phyloP scores from a whole-genome alignment of 1,140 invertebrate genomes.

The Acromyrmex echinatior region DNA sequence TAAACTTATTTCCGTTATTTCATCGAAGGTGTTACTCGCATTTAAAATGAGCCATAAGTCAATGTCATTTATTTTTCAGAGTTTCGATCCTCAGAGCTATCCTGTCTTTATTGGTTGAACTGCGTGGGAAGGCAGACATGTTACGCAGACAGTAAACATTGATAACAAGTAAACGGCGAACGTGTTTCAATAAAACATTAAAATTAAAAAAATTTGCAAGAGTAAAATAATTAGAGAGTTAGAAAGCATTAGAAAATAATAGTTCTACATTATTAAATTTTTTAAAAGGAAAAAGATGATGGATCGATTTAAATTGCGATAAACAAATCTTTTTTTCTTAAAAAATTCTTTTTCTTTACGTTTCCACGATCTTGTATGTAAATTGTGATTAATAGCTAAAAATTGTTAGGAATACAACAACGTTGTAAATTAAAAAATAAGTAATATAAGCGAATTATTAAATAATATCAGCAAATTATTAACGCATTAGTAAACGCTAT shows the following conservation, averaged over 20 bases:
- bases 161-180: background rate
- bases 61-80: slow-evolving; percentile 28
- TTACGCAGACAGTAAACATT: background rate
- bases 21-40: slow-evolving; percentile 1
- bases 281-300: background rate
- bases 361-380: too few relatives aligned
- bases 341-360: background rate
- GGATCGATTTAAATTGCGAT: too few relatives aligned
- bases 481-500: background rate
- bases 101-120: slow-evolving; percentile 8
- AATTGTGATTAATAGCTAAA: too few relatives aligned
- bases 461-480: slow-evolving; percentile 1
- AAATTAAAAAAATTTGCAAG: background rate
- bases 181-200: background rate
- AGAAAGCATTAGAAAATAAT: background rate
- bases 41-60: background rate
- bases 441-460: background rate
- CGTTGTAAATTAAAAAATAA: too few relatives aligned
- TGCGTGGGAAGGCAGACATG: slow-evolving; percentile 26
- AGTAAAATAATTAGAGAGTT: background rate
- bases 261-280: background rate
- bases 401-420: too few relatives aligned
- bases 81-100: background rate
- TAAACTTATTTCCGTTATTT: slow-evolving; percentile 8
- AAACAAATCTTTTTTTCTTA: background rate